Conservation (phyloP, 2,113 vertebrate genomes). For the Pteropus alecto region DNA sequence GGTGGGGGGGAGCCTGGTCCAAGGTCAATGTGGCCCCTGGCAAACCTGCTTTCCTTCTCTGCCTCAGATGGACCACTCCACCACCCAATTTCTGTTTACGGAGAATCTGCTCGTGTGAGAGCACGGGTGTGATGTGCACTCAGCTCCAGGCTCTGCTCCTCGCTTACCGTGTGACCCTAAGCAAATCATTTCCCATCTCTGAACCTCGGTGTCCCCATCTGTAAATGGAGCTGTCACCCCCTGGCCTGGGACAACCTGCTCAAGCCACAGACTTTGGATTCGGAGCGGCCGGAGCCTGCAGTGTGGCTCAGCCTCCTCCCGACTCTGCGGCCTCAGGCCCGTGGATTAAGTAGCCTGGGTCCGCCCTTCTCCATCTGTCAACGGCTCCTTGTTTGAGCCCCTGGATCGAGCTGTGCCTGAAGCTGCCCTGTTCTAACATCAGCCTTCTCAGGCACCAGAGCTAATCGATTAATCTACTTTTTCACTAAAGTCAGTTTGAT, state of each 20-base stretch:
- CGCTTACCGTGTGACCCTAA: background rate
- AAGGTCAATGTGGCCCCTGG: background rate
- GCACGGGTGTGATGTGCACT: background rate
- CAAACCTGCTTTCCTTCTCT: background rate
- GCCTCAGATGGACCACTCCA: background rate
- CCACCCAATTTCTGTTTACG: background rate
- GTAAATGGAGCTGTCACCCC: too few relatives aligned
- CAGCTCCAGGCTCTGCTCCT: background rate
- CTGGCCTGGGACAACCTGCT: background rate
- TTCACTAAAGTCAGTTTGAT: background rate
- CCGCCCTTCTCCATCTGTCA: background rate
- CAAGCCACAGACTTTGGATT: background rate
- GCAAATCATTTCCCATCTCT: background rate
- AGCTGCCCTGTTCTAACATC: background rate
- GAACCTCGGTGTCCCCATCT: background rate
- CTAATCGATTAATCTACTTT: background rate
- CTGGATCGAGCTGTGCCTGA: background rate
- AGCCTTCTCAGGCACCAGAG: background rate
- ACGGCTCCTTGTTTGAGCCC: background rate
- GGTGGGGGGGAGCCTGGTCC: background rate
- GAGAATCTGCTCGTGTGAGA: rapidly evolving
- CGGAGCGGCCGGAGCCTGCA: background rate
- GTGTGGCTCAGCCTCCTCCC: background rate
- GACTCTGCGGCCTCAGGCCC: background rate
- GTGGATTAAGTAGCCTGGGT: background rate